Evolutionary conservation across 2,797 vertebrate species (phyloP), one percentile per base, ranked within the genome.

Genomic region (Gypaetus barbatus): DNA sequence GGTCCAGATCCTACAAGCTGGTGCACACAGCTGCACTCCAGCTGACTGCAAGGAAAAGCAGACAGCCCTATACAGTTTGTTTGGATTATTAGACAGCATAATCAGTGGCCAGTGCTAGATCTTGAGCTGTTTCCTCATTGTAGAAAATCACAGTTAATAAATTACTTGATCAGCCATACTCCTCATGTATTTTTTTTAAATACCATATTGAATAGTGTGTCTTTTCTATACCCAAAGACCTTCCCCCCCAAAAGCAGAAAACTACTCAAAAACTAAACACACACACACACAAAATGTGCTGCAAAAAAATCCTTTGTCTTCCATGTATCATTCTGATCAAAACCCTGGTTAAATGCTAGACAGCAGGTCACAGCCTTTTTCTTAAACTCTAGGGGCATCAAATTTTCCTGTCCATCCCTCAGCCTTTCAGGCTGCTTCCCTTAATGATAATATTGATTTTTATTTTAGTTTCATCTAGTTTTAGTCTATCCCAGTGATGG

Each of bases 361-460:
- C 90, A 94, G 93, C 52, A 85, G 75, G 84, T 92, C 97, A 93
- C 68, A 94, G 64, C 41, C 39, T 80, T 89, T 96, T 94, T 85
- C 93, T 92, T 92, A 85, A 95, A 94, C 91, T 95, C 81, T 75
- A 24, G 64, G 84, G 70, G 46, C 84, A 87, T 89, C 81, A 92
- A 64, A 94, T 89, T 92, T 92, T 96, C 78, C 68, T 89, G 88
- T 90, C 86, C 93, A 94, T 95, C 84, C 84, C 78, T 95, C 93
- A 90, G 71, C 49, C 64, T 90, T 91, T 94, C 84, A 93, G 88
- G 41, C 71, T 95, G 64, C 84, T 90, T 94, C 95, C 64, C 52
- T 89, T 96, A 95, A 97, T 87, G 92, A 94, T 95, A 86, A 97
- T 95, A 96, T 93, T 95, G 96, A 97, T 97, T 97, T 97, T 96